A percentile compares a stretch with the other conserved stretches of the same genome.
Evolutionary conservation across 64 coral and sea anemone genomes (phyloP).

Genomic region (Dendronephthya gigantea): DNA sequence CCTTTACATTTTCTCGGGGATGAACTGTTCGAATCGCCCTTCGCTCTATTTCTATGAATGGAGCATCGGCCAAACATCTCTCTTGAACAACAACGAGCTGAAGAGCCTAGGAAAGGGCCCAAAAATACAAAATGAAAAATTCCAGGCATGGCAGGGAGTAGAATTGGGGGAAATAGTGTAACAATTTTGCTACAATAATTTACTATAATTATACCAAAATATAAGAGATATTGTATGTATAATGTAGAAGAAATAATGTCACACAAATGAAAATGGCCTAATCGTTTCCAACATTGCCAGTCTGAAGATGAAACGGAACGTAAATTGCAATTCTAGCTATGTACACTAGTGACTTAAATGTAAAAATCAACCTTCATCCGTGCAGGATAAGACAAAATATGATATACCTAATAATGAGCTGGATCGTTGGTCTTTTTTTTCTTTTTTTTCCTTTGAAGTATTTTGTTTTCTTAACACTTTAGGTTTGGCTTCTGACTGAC

Average conservation of each 20-base stretch:
- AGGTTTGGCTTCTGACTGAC: background rate
- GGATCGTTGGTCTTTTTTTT: background rate
- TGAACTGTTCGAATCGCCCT: background rate
- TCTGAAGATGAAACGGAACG: too few species aligned
- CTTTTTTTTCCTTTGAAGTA: background rate
- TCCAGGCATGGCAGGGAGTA: background rate
- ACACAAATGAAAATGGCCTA: too few species aligned
- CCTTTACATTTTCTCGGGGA: background rate
- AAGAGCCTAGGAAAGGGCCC: background rate
- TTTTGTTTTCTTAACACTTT: background rate
- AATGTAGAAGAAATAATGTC: too few species aligned
- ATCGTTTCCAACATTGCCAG: too few species aligned
- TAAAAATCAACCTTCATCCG: background rate
- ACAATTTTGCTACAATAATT: too few species aligned
- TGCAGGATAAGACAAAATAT: background rate
- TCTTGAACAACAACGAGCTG: background rate
- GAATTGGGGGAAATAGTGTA: background rate
- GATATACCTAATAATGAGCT: background rate
- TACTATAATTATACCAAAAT: too few species aligned
- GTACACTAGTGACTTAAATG: too few species aligned
- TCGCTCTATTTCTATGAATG: background rate
- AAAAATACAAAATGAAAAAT: background rate
- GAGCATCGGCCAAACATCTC: background rate
- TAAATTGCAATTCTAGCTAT: too few species aligned
- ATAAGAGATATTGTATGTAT: too few species aligned